phyloP scores from a whole-genome alignment of 2,113 vertebrate species.

The Callaeas wilsoni region DNA sequence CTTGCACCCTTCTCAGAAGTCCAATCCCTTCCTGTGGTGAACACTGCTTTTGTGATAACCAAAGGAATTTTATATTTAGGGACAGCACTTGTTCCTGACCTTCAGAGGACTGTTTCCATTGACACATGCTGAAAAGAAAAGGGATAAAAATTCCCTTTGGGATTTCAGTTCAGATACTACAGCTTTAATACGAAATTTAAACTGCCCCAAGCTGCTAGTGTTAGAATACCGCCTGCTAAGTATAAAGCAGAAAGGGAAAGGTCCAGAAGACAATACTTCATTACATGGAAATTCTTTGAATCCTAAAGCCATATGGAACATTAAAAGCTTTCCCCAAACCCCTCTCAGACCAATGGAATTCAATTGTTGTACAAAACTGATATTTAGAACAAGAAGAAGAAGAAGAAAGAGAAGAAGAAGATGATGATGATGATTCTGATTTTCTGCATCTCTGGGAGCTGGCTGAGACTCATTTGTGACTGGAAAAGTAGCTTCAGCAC shows the following conservation, averaged over 20 bases:
- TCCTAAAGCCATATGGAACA: constrained; percentile 42
- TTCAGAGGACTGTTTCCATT: constrained; percentile 46
- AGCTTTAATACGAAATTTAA: constrained; percentile 49
- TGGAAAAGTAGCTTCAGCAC: neutral
- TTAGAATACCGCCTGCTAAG: constrained; percentile 50
- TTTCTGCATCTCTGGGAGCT: neutral
- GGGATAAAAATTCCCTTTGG: constrained; percentile 35
- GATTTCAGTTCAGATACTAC: constrained; percentile 36
- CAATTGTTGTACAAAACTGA: neutral
- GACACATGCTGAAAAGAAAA: constrained; percentile 55
- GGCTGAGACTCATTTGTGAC: neutral
- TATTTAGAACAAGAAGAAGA: neutral
- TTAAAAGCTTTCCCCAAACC: constrained; percentile 32
- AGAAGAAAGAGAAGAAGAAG: neutral
- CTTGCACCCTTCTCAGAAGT: constrained; percentile 47
- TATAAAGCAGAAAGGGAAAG: constrained; percentile 54
- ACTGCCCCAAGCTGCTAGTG: constrained; percentile 32
- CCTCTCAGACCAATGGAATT: constrained; percentile 18
- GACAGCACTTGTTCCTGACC: constrained; percentile 43
- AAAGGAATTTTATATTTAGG: constrained; percentile 62
- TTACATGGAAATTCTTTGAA: constrained; percentile 53
- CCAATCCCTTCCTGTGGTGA: constrained; percentile 43
- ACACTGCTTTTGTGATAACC: constrained; percentile 32
- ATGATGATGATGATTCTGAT: no score
- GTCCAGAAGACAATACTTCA: constrained; percentile 51